Percentiles rank a stretch among this genome's conserved stretches.
Conservation (phyloP, 2,113 vertebrate genomes). For the Dryoscopus gambensis region DNA sequence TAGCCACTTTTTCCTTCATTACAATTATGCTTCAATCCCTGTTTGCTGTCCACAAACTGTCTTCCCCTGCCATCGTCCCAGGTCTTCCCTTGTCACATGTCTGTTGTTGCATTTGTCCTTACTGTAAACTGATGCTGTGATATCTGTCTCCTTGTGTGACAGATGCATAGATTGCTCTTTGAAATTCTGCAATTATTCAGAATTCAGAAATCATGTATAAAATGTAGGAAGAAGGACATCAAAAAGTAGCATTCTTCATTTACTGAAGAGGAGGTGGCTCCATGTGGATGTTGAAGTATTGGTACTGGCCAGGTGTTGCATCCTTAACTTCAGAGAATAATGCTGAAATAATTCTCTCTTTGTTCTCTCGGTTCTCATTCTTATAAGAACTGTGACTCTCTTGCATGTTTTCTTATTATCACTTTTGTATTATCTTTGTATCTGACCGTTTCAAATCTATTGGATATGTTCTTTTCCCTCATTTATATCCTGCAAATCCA, state of each 20-base stretch:
- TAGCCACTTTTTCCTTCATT: not conserved
- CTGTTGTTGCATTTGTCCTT: not conserved
- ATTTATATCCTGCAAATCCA: not conserved
- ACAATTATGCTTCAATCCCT: not conserved
- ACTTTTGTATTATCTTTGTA: not conserved
- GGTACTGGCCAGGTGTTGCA: not conserved
- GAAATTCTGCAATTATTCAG: not conserved
- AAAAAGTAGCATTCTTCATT: not conserved
- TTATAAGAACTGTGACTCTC: not conserved
- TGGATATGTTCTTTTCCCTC: not conserved
- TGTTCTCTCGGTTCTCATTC: not conserved
- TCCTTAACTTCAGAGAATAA: not conserved
- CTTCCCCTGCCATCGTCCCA: not conserved
- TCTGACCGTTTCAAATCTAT: not conserved
- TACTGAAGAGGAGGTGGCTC: not conserved
- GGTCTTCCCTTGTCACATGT: rapidly evolving
- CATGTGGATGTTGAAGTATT: not conserved
- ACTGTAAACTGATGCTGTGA: not conserved
- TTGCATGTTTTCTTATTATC: not conserved
- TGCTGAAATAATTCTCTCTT: not conserved
- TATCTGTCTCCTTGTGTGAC: not conserved
- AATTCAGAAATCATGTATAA: not conserved
- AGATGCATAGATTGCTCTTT: not conserved
- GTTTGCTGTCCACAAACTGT: not conserved
- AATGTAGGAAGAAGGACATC: not conserved